A percentile compares a stretch with the other conserved stretches of the same genome.
Evolutionary conservation across 1,140 invertebrate genomes (phyloP).

Genomic region (Megalopta genalis): DNA sequence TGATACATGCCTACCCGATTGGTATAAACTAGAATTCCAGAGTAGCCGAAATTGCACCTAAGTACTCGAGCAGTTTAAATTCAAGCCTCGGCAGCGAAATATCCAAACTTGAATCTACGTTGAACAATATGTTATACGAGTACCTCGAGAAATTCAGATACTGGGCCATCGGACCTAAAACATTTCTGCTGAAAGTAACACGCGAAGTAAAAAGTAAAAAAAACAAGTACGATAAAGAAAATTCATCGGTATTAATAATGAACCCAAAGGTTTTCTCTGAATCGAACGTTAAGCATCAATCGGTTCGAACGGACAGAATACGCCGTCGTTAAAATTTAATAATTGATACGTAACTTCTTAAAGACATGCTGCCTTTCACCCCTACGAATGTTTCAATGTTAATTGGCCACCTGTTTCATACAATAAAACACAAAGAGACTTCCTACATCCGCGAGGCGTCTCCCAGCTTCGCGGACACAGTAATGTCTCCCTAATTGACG

Average conservation of each 20-base stretch:
- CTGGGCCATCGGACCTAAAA: neutral
- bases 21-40: neutral
- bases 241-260: no score
- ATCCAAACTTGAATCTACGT: no score
- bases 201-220: neutral
- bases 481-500: no score
- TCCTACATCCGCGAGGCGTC: neutral
- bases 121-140: no score
- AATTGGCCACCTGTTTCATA: slow-evolving; percentile 26
- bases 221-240: neutral
- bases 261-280: neutral
- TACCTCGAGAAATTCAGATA: no score
- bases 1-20: neutral
- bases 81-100: neutral
- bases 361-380: neutral
- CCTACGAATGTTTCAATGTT: slow-evolving; percentile 20
- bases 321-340: slow-evolving; percentile 2
- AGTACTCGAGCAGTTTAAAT: neutral
- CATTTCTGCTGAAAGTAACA: neutral
- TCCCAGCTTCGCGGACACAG: neutral
- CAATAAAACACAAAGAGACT: slow-evolving; percentile 10
- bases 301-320: slow-evolving; percentile 1
- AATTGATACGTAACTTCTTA: slow-evolving; percentile 11
- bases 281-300: slow-evolving; percentile 1
- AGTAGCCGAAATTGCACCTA: no score